Conservation (phyloP, 2,888 invertebrate species). For the Sinopyrophorus schimmeli region DNA sequence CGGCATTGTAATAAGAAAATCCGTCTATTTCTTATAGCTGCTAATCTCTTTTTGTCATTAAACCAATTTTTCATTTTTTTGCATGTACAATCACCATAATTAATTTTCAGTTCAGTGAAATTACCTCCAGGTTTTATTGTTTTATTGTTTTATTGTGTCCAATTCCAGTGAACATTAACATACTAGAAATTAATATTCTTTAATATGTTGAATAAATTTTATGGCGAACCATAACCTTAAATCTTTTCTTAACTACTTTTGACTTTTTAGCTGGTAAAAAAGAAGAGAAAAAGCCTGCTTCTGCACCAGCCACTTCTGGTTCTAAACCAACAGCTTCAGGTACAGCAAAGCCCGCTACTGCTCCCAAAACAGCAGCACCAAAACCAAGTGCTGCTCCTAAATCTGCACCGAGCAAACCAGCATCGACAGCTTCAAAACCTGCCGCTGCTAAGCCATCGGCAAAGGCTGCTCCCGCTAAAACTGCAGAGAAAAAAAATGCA, state of each 20-base stretch:
- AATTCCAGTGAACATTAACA: no score
- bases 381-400: slow-evolving; percentile 9
- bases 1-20: no score
- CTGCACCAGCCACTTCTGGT: slow-evolving; percentile 46
- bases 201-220: slow-evolving; percentile 1
- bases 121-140: no score
- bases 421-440: slow-evolving; percentile 48
- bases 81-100: no score
- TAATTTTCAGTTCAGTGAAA: no score
- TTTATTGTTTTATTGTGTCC: no score
- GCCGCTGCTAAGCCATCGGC: slow-evolving; percentile 50
- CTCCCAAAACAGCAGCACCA: slow-evolving; percentile 47
- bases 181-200: background rate
- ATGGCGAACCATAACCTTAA: background rate
- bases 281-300: slow-evolving; percentile 59
- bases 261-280: slow-evolving; percentile 10
- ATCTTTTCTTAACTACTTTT: background rate
- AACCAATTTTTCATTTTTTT: no score
- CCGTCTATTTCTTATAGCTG: no score
- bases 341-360: slow-evolving; percentile 20
- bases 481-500: slow-evolving; percentile 36
- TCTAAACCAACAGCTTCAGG: slow-evolving; percentile 46
- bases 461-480: slow-evolving; percentile 49
- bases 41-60: no score
- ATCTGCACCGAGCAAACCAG: no score